A percentile compares a stretch with the other conserved stretches of the same genome.
These are phyloP conservation scores for Hydrolagus colliei DNA, from an alignment of 2,797 vertebrate species.

Conservation along the genomic window DNA sequence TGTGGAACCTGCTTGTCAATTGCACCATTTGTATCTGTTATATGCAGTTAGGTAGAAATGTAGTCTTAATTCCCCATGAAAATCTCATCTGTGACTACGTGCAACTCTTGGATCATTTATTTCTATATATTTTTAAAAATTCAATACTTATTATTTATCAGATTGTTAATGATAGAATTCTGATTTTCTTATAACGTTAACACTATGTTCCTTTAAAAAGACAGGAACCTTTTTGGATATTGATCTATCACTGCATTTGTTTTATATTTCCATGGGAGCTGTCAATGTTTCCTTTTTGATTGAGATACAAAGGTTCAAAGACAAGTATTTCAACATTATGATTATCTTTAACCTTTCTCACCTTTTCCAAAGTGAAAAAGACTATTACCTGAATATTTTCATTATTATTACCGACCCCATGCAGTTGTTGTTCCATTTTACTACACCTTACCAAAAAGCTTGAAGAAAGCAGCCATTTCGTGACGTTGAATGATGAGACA, in stretches of 20 bases:
- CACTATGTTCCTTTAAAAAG: no score
- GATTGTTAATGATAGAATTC: no score
- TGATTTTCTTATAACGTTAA: no score
- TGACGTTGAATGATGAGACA: conserved; percentile 70
- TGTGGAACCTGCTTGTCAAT: no score
- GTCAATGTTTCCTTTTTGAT: no score
- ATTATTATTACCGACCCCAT: background rate
- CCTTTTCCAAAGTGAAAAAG: background rate
- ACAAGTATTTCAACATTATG: background rate
- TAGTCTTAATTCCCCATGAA: background rate
- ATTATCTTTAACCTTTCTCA: background rate
- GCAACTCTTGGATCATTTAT: background rate
- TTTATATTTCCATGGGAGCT: no score
- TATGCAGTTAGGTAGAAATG: background rate
- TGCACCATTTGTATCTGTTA: background rate
- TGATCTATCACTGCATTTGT: no score
- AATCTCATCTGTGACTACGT: background rate
- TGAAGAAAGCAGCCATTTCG: conserved; percentile 86
- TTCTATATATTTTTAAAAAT: background rate
- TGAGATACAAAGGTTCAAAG: background rate
- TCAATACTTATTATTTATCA: no score
- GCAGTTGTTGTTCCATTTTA: conserved; percentile 3
- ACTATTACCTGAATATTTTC: background rate
- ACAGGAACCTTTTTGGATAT: no score
- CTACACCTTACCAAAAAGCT: conserved; percentile 72